These are phyloP conservation scores for Tadarida brasiliensis DNA, from an alignment of 2,797 vertebrate genomes.

Conservation along the genomic window DNA sequence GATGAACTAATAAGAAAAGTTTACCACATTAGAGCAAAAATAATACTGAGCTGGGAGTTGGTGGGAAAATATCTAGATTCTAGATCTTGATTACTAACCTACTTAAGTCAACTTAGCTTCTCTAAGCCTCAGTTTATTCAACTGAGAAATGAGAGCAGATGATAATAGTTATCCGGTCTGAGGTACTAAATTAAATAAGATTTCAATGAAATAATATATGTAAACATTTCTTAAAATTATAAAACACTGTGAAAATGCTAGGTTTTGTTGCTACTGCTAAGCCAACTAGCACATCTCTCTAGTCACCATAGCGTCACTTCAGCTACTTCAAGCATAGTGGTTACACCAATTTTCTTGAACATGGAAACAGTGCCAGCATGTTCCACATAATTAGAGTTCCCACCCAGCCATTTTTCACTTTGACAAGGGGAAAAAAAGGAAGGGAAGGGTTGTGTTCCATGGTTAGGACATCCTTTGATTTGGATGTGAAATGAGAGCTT, in stretches of 20 bases:
- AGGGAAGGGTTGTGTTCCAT: slow-evolving; percentile 59
- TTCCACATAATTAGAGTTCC: slow-evolving; percentile 80
- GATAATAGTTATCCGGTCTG: background rate
- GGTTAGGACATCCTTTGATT: slow-evolving; percentile 71
- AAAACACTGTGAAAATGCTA: slow-evolving; percentile 33
- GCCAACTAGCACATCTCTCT: background rate
- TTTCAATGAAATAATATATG: background rate
- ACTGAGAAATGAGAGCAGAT: background rate
- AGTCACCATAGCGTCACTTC: slow-evolving; percentile 61
- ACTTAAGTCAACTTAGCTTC: background rate
- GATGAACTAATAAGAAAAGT: slow-evolving; percentile 16
- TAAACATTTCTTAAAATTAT: background rate
- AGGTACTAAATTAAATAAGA: background rate
- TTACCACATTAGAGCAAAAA: background rate
- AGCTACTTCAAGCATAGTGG: slow-evolving; percentile 69
- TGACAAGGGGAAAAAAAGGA: slow-evolving; percentile 52
- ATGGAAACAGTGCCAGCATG: slow-evolving; percentile 71
- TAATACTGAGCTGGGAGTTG: background rate
- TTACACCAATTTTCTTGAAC: slow-evolving; percentile 77
- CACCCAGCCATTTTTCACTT: slow-evolving; percentile 80
- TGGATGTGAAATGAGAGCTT: slow-evolving; percentile 67
- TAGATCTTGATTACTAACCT: background rate
- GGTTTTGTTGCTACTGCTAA: background rate
- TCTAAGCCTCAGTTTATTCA: slow-evolving; percentile 36
- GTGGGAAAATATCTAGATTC: background rate